These are phyloP conservation scores for Drosophila diplacantha DNA, from an alignment of 2,888 invertebrate species.

Conservation along the genomic window DNA sequence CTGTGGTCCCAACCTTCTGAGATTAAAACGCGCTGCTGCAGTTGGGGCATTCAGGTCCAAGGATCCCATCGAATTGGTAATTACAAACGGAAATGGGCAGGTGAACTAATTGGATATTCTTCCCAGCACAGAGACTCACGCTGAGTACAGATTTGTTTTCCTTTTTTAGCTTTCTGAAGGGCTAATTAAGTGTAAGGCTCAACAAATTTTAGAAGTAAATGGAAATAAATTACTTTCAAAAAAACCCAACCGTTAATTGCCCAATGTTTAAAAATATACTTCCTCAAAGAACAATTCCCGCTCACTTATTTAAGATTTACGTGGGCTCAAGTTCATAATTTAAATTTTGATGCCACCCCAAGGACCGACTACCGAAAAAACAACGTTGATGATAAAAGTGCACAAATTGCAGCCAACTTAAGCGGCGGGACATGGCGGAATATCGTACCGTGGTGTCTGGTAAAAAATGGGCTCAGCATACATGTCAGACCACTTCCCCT, in stretches of 20 bases:
- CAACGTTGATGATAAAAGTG: constrained; percentile 29
- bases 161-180: background rate
- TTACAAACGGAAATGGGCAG: constrained; percentile 27
- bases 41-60: constrained; percentile 1
- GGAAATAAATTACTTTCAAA: background rate
- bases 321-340: constrained; percentile 58
- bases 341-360: constrained; percentile 62
- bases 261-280: background rate
- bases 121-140: background rate
- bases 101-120: constrained; percentile 32
- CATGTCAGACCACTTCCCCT: background rate
- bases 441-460: constrained; percentile 13
- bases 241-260: constrained; percentile 21
- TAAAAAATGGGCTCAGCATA: constrained; percentile 19
- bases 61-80: constrained; percentile 31
- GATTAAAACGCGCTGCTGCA: constrained; percentile 63
- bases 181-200: background rate
- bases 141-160: background rate
- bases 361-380: constrained; percentile 42
- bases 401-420: constrained; percentile 38
- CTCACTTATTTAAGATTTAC: constrained; percentile 49
- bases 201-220: background rate
- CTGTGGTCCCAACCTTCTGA: constrained; percentile 34
- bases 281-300: constrained; percentile 28
- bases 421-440: constrained; percentile 18